These are phyloP conservation scores for Hesperia comma DNA, from an alignment of 2,888 invertebrate genomes.

Conservation along the genomic window DNA sequence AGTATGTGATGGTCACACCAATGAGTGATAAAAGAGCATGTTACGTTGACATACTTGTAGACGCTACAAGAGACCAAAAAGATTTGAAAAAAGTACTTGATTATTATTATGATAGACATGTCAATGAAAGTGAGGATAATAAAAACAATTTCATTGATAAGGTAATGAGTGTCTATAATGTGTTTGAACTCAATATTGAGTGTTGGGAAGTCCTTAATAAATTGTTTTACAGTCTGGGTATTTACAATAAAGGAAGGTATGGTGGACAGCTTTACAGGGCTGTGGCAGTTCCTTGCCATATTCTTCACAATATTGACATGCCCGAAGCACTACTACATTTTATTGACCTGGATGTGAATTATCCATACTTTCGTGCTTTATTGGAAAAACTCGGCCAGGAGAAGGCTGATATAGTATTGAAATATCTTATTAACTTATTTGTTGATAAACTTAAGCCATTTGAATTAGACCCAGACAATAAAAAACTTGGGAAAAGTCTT, in stretches of 20 bases:
- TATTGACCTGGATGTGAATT: conserved; percentile 22
- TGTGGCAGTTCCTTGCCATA: conserved; percentile 13
- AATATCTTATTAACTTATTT: conserved; percentile 26
- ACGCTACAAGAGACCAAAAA: conserved; percentile 52
- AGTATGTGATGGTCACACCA: conserved; percentile 49
- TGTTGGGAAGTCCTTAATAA: conserved; percentile 61
- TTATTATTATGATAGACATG: conserved; percentile 61
- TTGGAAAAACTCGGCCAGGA: conserved; percentile 15
- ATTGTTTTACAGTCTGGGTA: conserved; percentile 55
- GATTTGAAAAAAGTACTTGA: conserved; percentile 55
- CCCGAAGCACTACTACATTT: conserved; percentile 23
- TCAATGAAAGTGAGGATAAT: conserved; percentile 52
- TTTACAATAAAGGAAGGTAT: conserved; percentile 47
- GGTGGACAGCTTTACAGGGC: background rate
- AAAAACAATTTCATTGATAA: conserved; percentile 55
- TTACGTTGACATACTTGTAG: conserved; percentile 48
- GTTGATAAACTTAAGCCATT: conserved; percentile 28
- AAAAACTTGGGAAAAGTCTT: conserved; percentile 8
- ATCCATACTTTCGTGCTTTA: background rate
- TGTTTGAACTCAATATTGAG: conserved; percentile 55
- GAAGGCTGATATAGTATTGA: conserved; percentile 17
- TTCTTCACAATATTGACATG: conserved; percentile 12
- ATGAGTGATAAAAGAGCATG: conserved; percentile 50
- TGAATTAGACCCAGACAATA: conserved; percentile 10
- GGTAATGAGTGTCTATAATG: conserved; percentile 50